Evolutionary conservation across 2,113 vertebrate genomes (phyloP).

Genomic region (Pelecanus crispus): DNA sequence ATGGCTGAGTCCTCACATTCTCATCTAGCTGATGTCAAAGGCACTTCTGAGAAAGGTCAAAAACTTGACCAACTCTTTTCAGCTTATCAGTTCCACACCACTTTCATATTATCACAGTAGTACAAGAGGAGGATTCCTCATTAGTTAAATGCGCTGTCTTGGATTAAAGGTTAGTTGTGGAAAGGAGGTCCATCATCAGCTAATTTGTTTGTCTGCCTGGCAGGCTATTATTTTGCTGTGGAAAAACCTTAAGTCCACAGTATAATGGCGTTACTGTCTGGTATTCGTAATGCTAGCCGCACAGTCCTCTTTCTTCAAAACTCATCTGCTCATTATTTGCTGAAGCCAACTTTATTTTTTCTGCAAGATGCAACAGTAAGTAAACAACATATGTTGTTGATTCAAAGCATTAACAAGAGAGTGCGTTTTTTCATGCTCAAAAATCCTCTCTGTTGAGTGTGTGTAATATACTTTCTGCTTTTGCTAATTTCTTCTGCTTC

Average conservation of each 20-base stretch:
- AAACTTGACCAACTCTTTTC: background rate
- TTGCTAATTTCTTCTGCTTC: conserved; percentile 9
- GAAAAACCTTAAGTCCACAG: conserved; percentile 53
- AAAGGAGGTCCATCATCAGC: conserved; percentile 47
- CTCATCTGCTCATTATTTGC: conserved; percentile 54
- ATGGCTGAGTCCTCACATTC: conserved; percentile 25
- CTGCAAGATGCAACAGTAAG: conserved; percentile 48
- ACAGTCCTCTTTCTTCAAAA: conserved; percentile 24
- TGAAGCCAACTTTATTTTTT: conserved; percentile 57
- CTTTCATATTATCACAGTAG: background rate
- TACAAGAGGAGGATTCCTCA: background rate
- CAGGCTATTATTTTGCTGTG: conserved; percentile 50
- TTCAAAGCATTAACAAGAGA: conserved; percentile 44
- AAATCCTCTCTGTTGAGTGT: background rate
- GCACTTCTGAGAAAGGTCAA: conserved; percentile 31
- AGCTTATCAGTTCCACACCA: conserved; percentile 7
- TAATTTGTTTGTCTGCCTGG: conserved; percentile 55
- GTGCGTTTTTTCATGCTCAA: background rate
- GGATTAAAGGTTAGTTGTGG: conserved; percentile 35
- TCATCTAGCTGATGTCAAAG: conserved; percentile 21
- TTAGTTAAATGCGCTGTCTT: conserved; percentile 39
- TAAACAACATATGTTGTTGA: conserved; percentile 61
- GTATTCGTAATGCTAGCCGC: conserved; percentile 44
- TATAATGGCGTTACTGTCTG: conserved; percentile 49
- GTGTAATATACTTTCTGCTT: background rate